Evolutionary conservation across 2,888 invertebrate species (phyloP).

Genomic region (Ophraella communa): DNA sequence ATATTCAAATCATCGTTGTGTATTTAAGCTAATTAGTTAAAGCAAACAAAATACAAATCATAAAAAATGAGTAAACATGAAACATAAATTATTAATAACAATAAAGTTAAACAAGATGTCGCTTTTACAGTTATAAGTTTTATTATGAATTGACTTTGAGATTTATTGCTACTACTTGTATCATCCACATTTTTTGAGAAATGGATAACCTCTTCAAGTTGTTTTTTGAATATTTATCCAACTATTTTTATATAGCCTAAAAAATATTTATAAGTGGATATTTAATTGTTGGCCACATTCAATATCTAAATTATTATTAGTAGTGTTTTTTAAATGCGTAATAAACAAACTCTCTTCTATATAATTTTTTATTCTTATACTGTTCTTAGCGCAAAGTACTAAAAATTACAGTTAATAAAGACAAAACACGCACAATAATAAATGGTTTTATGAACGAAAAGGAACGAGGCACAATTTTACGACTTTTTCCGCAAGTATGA

Average conservation of each 20-base stretch:
- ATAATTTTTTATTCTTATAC: background rate
- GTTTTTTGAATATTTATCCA: too few relatives aligned
- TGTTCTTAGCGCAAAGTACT: background rate
- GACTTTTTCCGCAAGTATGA: background rate
- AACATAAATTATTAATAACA: too few relatives aligned
- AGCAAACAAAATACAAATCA: too few relatives aligned
- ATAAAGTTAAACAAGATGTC: too few relatives aligned
- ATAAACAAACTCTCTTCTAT: background rate
- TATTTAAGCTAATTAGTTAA: too few relatives aligned
- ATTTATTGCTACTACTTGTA: too few relatives aligned
- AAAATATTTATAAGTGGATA: background rate
- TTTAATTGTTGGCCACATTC: background rate
- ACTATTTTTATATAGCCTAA: background rate
- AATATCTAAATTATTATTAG: background rate
- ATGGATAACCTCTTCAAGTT: too few relatives aligned
- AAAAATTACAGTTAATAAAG: conserved; percentile 1
- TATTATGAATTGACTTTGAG: too few relatives aligned
- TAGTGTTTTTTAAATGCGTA: background rate
- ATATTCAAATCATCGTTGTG: background rate
- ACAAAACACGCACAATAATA: background rate
- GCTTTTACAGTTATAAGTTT: too few relatives aligned
- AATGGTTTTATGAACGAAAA: background rate
- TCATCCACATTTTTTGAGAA: too few relatives aligned
- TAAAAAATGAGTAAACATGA: too few relatives aligned
- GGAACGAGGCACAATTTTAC: background rate